Evolutionary conservation across 2,113 vertebrate species (phyloP), one percentile per base, ranked within the genome.

Genomic region (Ginglymostoma cirratum): DNA sequence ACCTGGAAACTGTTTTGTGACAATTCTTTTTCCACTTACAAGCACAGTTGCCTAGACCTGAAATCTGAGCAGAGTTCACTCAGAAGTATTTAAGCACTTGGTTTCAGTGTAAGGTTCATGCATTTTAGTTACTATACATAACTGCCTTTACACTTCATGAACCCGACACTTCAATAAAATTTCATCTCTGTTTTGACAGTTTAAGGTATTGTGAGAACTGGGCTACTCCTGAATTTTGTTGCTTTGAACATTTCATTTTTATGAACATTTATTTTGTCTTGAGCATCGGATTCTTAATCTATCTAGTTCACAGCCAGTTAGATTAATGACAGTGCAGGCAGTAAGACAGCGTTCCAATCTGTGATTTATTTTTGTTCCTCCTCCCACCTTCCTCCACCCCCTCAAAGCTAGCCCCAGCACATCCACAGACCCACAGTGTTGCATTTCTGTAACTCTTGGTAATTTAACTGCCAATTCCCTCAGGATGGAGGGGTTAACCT

Each of bases 381-480:
- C 95, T 96, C 61, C 87, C 30, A 70, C 87, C 69, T 86, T 67
- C 87, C 65, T 94, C 52, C 96, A 34, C 87, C 38, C 45, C 70
- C 24, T 34, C 21, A 65, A 55, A 96, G 24, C 89, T 38, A 66
- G 89, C 96, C 96, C 95, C 93, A 96, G 96, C 38, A 96, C 87
- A 96, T 96, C 95, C 42, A 52, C 95, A 96, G 96, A 95, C 95
- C 87, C 94, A 87, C 69, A 96, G 23, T 34, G 94, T 92, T 95
- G 94, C 72, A 89, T 90, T 96, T 96, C 96, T 96, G 55, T 30
- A 95, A 65, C 96, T 96, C 96, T 96, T 86, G 96, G 95, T 96
- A 80, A 95, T 87, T 96, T 96, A 93, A 52, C 86, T 78, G 69
- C 92, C 55, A 96, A 96, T 95, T 96, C 89, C 24, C 2, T 96